Evolutionary conservation across 2,888 invertebrate genomes (phyloP).

Genomic region (Euzetes globulus): DNA sequence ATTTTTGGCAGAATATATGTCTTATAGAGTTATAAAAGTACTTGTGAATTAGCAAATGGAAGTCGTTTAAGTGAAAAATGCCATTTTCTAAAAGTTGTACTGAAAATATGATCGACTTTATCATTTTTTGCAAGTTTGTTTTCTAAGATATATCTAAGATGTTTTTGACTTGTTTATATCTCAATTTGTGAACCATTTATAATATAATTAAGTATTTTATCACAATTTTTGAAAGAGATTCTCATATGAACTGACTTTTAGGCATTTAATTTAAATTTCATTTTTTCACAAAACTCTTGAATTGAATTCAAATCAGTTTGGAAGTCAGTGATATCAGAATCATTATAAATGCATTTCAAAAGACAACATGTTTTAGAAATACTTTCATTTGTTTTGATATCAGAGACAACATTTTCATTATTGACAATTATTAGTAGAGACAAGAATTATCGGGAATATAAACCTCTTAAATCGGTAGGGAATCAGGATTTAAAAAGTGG

Average conservation of each 20-base stretch:
- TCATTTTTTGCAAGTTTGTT: too few relatives aligned
- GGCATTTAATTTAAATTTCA: background rate
- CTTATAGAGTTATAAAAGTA: too few relatives aligned
- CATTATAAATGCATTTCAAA: background rate
- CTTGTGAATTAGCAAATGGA: too few relatives aligned
- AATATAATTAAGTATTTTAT: background rate
- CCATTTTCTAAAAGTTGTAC: too few relatives aligned
- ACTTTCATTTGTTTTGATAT: background rate
- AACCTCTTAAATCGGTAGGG: too few relatives aligned
- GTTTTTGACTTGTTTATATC: background rate
- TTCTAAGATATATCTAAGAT: background rate
- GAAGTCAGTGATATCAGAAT: background rate
- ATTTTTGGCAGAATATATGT: too few relatives aligned
- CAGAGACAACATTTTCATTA: background rate
- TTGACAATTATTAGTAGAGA: background rate
- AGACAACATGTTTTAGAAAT: background rate
- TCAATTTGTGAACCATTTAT: background rate
- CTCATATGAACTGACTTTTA: background rate
- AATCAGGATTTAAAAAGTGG: too few relatives aligned
- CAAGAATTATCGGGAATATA: too few relatives aligned
- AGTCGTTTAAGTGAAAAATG: too few relatives aligned
- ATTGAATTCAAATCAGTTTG: background rate
- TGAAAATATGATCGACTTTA: too few relatives aligned
- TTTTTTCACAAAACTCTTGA: background rate
- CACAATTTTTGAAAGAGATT: background rate